Base-by-base conservation (phyloP, 2,888 invertebrate genomes). In the Archips crataeganus region DNA sequence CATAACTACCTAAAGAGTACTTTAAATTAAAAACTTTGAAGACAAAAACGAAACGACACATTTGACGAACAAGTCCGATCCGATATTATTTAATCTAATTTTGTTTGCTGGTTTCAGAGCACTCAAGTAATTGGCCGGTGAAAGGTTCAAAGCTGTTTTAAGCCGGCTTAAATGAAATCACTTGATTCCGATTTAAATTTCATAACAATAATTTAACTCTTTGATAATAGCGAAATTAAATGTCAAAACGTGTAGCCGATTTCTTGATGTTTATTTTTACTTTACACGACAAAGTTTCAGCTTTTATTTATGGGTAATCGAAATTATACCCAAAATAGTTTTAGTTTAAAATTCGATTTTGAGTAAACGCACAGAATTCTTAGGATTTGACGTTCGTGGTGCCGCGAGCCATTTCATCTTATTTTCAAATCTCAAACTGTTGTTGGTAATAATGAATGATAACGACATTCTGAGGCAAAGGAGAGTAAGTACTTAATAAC, bases 111-210 rank as follows among this genome's bases (percentile, higher is more conserved):
- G 5, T 45, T 70, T 42, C 63, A 63, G 11, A 70, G 54, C 54
- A 36, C 49, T 63, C 54, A 62, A 54, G 15, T 66, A 15, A 3
- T 23, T 54, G 11, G 42, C n/a, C 39, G 42, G 39, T 10, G 47
- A 68, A 59, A 11, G n/a, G n/a, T 59, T 11, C 23, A 23, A 13
- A 59, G 13, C 15, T 54, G 34, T 32, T 54, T 63, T 60, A 49
- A 71, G 47, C 47, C 32, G 59, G 60, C 59, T 65, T 49, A 36
- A 60, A 11, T n/a, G 36, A 64, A 59, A 47, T 47, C 13, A 65
- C 54, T 23, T 8, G 54, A 65, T 59, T 47, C 64, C 49, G 47
- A 65, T 71, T 71, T 65, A 39, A 71, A 65, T 65, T 47, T 49
- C 47, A 65, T 65, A 36, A 71, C 23, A 39, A 36, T 23, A 49